These are phyloP conservation scores for Aphaenogaster ashmeadi DNA, from an alignment of 1,140 invertebrate genomes.

Conservation along the genomic window DNA sequence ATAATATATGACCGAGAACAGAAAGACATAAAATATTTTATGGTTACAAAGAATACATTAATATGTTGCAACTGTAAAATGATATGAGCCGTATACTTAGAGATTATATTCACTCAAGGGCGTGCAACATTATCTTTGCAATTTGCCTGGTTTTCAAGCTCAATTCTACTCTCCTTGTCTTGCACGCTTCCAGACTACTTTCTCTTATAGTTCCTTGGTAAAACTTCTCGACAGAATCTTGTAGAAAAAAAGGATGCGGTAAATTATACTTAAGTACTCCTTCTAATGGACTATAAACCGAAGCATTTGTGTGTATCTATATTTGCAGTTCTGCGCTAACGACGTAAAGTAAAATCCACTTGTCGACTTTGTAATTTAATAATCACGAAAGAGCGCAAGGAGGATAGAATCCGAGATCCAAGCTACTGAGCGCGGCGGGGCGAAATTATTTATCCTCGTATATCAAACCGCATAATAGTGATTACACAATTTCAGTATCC, in stretches of 20 bases:
- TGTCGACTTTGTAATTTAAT: constrained; percentile 64
- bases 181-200: constrained; percentile 53
- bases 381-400: constrained; percentile 49
- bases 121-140: constrained; percentile 63
- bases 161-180: constrained; percentile 63
- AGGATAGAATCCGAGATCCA: constrained; percentile 48
- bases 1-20: constrained; percentile 27
- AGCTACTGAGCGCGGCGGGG: background rate
- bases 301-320: constrained; percentile 57
- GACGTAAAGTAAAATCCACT: constrained; percentile 62
- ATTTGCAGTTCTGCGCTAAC: constrained; percentile 53
- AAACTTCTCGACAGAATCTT: constrained; percentile 64
- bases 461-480: background rate
- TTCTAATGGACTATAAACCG: constrained; percentile 59
- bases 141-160: constrained; percentile 61
- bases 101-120: constrained; percentile 46
- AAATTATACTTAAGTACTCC: constrained; percentile 64
- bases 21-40: constrained; percentile 10
- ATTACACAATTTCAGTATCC: constrained; percentile 21
- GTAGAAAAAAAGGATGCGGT: constrained; percentile 53
- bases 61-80: constrained; percentile 61
- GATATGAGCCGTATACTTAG: constrained; percentile 50
- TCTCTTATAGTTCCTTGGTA: constrained; percentile 64
- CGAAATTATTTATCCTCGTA: constrained; percentile 45
- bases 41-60: constrained; percentile 49